Conservation (phyloP, 2,888 invertebrate genomes). For the Corbicula japonica region DNA sequence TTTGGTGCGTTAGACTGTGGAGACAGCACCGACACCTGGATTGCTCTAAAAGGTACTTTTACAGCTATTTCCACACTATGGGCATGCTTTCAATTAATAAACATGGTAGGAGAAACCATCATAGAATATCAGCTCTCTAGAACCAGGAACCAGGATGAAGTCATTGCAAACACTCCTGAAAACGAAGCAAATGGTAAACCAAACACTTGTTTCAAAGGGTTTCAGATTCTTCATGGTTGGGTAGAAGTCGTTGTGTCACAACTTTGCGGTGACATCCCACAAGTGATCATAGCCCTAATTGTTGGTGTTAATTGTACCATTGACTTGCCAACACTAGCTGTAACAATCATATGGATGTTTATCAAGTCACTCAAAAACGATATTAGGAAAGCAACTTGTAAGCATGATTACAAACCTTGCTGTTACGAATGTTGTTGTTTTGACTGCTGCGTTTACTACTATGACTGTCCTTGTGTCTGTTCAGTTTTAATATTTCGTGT, state of each 20-base stretch:
- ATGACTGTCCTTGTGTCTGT: background rate
- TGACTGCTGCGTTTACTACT: background rate
- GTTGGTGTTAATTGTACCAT: background rate
- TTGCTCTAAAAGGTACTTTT: background rate
- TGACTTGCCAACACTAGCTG: background rate
- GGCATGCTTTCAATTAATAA: background rate
- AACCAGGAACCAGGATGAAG: too few species aligned
- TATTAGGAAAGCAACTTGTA: background rate
- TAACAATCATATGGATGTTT: background rate
- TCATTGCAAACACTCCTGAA: too few species aligned
- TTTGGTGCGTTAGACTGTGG: too few species aligned
- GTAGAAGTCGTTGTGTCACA: background rate
- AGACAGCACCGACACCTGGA: background rate
- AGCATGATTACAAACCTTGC: constrained; percentile 7
- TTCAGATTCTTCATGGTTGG: constrained; percentile 8
- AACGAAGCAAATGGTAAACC: too few species aligned
- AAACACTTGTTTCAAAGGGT: background rate
- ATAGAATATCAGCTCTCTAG: constrained; percentile 9
- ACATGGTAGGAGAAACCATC: constrained; percentile 1
- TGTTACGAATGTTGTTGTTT: background rate
- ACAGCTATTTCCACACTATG: background rate
- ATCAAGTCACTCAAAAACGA: background rate
- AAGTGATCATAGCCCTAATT: background rate
- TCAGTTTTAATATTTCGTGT: background rate
- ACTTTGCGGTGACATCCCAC: constrained; percentile 1